phyloP scores from a whole-genome alignment of 1,140 invertebrate genomes.

The Uloborus diversus region DNA sequence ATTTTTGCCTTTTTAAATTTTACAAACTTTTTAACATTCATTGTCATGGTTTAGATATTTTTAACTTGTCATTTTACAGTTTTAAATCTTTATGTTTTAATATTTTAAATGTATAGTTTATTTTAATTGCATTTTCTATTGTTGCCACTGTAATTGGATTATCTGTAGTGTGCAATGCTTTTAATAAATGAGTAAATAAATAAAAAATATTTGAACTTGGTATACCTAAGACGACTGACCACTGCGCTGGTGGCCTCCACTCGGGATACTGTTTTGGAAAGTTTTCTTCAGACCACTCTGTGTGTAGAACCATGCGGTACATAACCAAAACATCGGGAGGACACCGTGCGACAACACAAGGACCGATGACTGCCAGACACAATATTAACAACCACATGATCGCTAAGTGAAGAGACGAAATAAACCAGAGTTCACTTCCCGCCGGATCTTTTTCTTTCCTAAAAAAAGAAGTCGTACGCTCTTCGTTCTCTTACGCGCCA shows the following conservation, averaged over 20 bases:
- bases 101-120: too few relatives aligned
- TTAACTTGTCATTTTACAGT: too few relatives aligned
- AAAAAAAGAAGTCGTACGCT: slow-evolving; percentile 10
- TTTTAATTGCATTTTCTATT: too few relatives aligned
- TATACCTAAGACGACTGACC: slow-evolving; percentile 89
- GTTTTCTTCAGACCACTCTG: slow-evolving; percentile 86
- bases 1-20: too few relatives aligned
- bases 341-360: slow-evolving; percentile 16
- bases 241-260: slow-evolving; percentile 89
- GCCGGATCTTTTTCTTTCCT: slow-evolving; percentile 29
- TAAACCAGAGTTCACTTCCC: slow-evolving; percentile 31
- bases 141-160: too few relatives aligned
- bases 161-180: too few relatives aligned
- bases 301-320: slow-evolving; percentile 85
- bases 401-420: slow-evolving; percentile 7
- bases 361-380: slow-evolving; percentile 59
- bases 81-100: too few relatives aligned
- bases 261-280: slow-evolving; percentile 93
- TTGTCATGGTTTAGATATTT: too few relatives aligned
- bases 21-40: too few relatives aligned
- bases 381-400: slow-evolving; percentile 63
- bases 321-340: slow-evolving; percentile 75
- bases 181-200: too few relatives aligned
- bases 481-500: too few relatives aligned
- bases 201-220: too few relatives aligned